These are phyloP conservation scores for Leptura quadrifasciata DNA, from an alignment of 2,888 invertebrate genomes.

Conservation along the genomic window DNA sequence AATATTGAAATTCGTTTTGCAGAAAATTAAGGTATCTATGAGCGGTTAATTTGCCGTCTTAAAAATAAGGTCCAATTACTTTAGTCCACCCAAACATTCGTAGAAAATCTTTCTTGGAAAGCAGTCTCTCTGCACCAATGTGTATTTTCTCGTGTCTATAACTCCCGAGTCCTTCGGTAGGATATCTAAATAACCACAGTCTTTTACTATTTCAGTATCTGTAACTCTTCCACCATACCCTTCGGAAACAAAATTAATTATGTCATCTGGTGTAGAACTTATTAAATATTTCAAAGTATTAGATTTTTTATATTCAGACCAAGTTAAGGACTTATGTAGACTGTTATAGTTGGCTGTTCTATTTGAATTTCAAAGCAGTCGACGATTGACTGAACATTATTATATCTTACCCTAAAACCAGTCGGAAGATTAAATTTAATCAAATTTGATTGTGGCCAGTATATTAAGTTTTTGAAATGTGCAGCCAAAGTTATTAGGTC, in stretches of 20 bases:
- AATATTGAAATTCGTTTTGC: too few species aligned
- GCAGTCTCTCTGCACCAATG: too few species aligned
- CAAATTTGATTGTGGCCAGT: slow-evolving; percentile 1
- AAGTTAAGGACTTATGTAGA: too few species aligned
- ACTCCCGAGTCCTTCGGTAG: not conserved
- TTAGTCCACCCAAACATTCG: too few species aligned
- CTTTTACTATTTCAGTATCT: slow-evolving; percentile 2
- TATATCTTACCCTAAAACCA: slow-evolving; percentile 13
- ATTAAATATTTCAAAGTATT: too few species aligned
- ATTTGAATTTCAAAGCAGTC: slow-evolving; percentile 43
- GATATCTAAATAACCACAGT: too few species aligned
- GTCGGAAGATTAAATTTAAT: not conserved
- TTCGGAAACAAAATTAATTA: not conserved
- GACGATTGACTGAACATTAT: slow-evolving; percentile 33
- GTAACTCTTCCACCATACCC: slow-evolving; percentile 3
- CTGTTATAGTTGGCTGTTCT: slow-evolving; percentile 34
- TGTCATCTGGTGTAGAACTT: slow-evolving; percentile 4
- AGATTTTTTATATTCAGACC: slow-evolving; percentile 23
- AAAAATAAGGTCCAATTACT: too few species aligned
- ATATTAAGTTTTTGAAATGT: slow-evolving; percentile 25
- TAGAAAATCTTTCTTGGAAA: too few species aligned
- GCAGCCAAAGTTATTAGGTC: not conserved
- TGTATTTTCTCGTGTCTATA: too few species aligned
- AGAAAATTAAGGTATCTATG: too few species aligned
- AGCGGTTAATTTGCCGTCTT: too few species aligned